Evolutionary conservation across 2,888 invertebrate species (phyloP), one percentile per base, ranked within the genome.

Genomic region (Uloborus plumipes): DNA sequence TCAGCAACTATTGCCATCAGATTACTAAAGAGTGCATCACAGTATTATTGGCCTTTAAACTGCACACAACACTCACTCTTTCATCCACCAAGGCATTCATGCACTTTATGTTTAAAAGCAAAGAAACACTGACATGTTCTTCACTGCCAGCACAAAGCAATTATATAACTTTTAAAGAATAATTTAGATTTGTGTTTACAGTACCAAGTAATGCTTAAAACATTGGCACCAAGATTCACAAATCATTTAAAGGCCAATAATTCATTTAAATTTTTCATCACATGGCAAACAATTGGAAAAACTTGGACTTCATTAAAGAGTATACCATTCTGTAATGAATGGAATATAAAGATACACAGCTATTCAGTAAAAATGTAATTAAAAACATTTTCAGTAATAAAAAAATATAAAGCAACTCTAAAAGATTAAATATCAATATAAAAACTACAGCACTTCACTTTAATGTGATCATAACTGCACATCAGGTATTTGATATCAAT

Each of bases 21-120:
- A 88, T 88, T 88, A 88, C 88, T 87, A 88, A 88, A 88, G 87
- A 87, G 66, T n/a, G 65, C 66, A 75, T 84, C 78, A 84, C 55
- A 47, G 14, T 53, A 53, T 62, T 70, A 71, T 66, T 71, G 73
- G 49, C 64, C 59, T 26, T 55, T 20, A 67, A 66, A 49, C 53
- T 22, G 2, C n/a, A 51, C 64, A 39, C 31, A 16, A n/a, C 22
- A 16, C 59, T 67, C 15, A n/a, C 18, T 20, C 13, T 62, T 6
- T 6, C 64, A 64, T 47, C 0, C 71, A 59, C n/a, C 11, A 59
- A 71, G 18, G 26, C 65, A 64, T 26, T 9, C 65, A 74, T 15
- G 14, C 58, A 76, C 39, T 16, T 15, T 58, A 66, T 67, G 67
- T 77, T 13, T 67, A 67, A 66, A 69, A 49, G 18, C 51, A 18